Evolutionary conservation across 2,113 vertebrate genomes (phyloP), one percentile per base, ranked within the genome.

Genomic region (Leiothrix lutea): DNA sequence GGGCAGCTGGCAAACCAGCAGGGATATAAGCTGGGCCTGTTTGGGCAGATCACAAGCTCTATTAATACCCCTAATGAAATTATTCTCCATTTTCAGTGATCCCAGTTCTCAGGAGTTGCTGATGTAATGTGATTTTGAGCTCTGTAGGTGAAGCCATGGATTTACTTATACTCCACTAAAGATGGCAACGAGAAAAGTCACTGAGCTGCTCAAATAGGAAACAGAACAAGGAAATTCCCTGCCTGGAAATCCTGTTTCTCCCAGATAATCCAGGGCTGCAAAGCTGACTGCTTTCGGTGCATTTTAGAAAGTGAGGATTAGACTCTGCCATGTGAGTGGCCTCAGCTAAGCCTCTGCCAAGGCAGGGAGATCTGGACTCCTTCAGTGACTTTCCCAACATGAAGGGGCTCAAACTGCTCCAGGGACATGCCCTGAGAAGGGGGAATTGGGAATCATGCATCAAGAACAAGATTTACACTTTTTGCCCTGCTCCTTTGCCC

Each of bases 171-270:
- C 15, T 38, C 15, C 15, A 38, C 18, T 18, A 57, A 47, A 70
- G 47, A 17, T 45, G 42, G 79, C 51, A 81, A 58, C 0, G 6
- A 73, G 42, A 79, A 51, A 85, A 79, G 17, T 48, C 66, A 42
- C 24, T 2, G 4, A 85, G 65, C n/a, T 2, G 0, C 0, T 56
- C 28, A 54, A 86, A 71, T 5, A 58, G 9, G 31, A 35, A 81
- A 62, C 19, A 45, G 64, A 88, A 29, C 19, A 62, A 44, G 19
- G 56, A 61, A 75, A 82, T 62, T 90, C 54, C 70, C 62, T 20
- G 65, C 61, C 70, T 82, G 79, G 42, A 71, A 92, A 79, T 71
- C 31, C 71, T 54, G 33, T 48, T 86, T 44, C 66, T 90, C 31
- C 47, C 28, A 53, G 56, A 44, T 33, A 58, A 60, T 62, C 54